Evolutionary conservation across 2,888 invertebrate species (phyloP).

Genomic region (Agrotis exclamationis): DNA sequence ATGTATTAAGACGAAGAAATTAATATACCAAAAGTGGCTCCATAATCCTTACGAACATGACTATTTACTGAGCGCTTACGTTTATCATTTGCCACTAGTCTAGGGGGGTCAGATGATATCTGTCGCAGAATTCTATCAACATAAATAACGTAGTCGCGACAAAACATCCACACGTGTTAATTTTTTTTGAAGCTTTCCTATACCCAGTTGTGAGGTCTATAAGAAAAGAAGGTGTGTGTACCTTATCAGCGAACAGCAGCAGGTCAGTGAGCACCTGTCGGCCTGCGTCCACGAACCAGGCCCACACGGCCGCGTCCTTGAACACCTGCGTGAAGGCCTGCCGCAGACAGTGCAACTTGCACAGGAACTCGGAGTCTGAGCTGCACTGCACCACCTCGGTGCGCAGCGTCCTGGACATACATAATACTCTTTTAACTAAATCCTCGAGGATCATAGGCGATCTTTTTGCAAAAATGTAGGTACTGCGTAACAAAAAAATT

Average conservation of each 20-base stretch:
- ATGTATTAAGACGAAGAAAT: too few species aligned
- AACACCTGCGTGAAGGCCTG: constrained; percentile 96
- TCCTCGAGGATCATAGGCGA: too few species aligned
- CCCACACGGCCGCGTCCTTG: constrained; percentile 92
- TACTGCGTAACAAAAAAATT: neutral
- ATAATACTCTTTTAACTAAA: neutral
- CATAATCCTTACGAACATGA: too few species aligned
- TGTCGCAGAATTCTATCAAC: too few species aligned
- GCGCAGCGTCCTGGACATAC: constrained; percentile 92
- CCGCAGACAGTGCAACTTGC: constrained; percentile 98
- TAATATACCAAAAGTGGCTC: too few species aligned
- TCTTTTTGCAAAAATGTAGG: neutral
- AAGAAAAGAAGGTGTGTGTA: constrained; percentile 65
- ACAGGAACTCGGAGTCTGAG: constrained; percentile 98
- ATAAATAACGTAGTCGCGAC: too few species aligned
- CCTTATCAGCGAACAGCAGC: constrained; percentile 96
- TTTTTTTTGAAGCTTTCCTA: neutral
- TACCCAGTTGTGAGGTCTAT: neutral
- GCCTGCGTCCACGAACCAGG: constrained; percentile 97
- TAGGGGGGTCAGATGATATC: too few species aligned
- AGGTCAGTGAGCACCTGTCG: constrained; percentile 97
- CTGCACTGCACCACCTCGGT: constrained; percentile 97
- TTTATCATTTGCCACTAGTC: too few species aligned
- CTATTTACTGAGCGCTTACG: too few species aligned
- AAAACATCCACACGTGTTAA: too few species aligned